Percentiles rank a stretch among this genome's conserved stretches.
Evolutionary conservation across 2,113 vertebrate genomes (phyloP).

Genomic region (Hydropotes inermis): DNA sequence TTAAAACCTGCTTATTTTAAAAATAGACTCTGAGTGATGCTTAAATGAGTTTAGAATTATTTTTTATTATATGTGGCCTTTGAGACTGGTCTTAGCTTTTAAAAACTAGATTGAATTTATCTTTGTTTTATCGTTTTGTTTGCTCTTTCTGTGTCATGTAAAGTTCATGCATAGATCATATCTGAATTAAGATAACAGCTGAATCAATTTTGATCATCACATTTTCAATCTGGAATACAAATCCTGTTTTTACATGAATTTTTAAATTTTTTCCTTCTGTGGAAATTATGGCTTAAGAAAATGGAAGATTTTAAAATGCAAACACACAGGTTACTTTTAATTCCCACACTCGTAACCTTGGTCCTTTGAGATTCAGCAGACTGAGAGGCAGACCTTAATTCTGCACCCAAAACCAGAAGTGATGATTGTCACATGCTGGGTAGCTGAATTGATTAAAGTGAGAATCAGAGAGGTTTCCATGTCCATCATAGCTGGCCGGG

Average conservation of each 20-base stretch:
- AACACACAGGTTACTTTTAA: background rate
- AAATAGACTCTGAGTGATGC: background rate
- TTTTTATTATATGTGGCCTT: background rate
- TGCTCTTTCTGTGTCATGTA: background rate
- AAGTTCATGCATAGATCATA: background rate
- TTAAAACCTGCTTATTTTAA: background rate
- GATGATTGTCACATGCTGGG: background rate
- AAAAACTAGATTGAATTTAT: background rate
- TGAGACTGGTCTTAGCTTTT: background rate
- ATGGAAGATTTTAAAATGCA: background rate
- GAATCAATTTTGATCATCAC: background rate
- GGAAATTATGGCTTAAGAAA: background rate
- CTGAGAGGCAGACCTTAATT: background rate
- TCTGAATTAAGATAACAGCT: background rate
- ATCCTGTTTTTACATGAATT: background rate
- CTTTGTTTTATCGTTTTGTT: background rate
- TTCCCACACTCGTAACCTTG: background rate
- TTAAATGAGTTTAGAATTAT: background rate
- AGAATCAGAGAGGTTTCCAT: background rate
- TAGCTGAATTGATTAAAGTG: background rate
- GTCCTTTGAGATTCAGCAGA: background rate
- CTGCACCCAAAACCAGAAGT: too few relatives aligned
- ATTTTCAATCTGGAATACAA: background rate
- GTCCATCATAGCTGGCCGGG: background rate
- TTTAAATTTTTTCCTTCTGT: background rate